Base-by-base conservation (phyloP, 2,113 vertebrate genomes). In the Egretta garzetta region DNA sequence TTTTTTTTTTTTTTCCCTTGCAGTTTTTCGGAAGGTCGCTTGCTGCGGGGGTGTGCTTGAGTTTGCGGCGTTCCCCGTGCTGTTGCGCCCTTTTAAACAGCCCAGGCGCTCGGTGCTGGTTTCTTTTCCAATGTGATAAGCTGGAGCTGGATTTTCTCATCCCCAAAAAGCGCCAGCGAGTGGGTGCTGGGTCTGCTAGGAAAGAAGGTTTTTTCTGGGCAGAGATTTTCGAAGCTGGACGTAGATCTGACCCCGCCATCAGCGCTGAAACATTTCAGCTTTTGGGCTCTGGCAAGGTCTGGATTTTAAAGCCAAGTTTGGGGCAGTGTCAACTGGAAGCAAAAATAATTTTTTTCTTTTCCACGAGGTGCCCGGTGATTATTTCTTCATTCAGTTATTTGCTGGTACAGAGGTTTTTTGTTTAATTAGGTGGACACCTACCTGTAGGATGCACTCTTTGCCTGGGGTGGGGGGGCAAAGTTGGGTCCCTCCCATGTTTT, bases 51-150 rank as follows among this genome's bases (percentile, higher is more conserved):
- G 15, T 6, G 3, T 0, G 4, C 58, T 24, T 26, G 49, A 35
- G 30, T 22, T 73, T 1, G 21, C 67, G 32, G 55, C 37, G 6
- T 33, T 93, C 60, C 59, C 79, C 0, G 0, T 0, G 15, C 39
- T 35, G 5, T 7, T 4, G 32, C 4, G 1, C 6, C 39, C 49
- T 82, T 58, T 63, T 19, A 49, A 91, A 59, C 1, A 4, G 60
- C 27, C 9, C 0, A 7, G 10, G 72, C 19, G 7, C 53, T 70
- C 3, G 1, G 80, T 14, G 4, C 2, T 0, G 15, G 79, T 88
- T 68, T 73, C 55, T 52, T 62, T 63, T 72, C 45, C 70, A 22
- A 6, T 24, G 14, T 0, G 8, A 87, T 49, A 86, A 94, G 4
- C 23, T 3, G 9, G 3, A 71, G 75, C 22, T 59, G 70, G 64